phyloP scores from a whole-genome alignment of 2,888 invertebrate species.

The Metacarcinus magister region DNA sequence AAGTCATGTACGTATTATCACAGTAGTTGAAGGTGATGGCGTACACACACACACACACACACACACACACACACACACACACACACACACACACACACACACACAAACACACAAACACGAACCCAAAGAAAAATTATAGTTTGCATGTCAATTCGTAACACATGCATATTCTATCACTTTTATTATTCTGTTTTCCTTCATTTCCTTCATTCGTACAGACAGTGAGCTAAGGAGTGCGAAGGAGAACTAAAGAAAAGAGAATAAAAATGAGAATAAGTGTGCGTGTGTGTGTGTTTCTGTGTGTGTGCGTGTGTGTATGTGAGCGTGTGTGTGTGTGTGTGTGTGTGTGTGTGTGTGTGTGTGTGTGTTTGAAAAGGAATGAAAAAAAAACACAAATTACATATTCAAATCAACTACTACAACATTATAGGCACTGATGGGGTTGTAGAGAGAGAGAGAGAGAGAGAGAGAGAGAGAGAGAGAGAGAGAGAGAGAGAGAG shows the following conservation, averaged over 20 bases:
- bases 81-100: constrained; percentile 59
- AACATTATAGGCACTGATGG: background rate
- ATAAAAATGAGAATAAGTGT: background rate
- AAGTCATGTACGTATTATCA: background rate
- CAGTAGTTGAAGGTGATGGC: background rate
- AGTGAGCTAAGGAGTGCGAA: no score
- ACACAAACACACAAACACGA: constrained; percentile 58
- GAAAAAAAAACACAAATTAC: background rate
- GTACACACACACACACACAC: background rate
- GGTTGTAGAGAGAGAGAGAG: background rate
- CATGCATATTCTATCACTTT: no score
- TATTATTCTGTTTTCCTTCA: no score
- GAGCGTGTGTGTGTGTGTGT: background rate
- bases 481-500: constrained; percentile 38
- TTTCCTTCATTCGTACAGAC: no score
- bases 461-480: constrained; percentile 18
- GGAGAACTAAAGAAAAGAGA: background rate
- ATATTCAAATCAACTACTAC: background rate
- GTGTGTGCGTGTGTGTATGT: background rate
- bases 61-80: constrained; percentile 57
- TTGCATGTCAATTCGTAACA: no score
- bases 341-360: background rate
- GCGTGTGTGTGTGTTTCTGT: background rate
- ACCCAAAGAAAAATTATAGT: background rate
- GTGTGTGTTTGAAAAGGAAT: background rate